phyloP scores from a whole-genome alignment of 2,113 vertebrate genomes.

The Saguinus imperator region DNA sequence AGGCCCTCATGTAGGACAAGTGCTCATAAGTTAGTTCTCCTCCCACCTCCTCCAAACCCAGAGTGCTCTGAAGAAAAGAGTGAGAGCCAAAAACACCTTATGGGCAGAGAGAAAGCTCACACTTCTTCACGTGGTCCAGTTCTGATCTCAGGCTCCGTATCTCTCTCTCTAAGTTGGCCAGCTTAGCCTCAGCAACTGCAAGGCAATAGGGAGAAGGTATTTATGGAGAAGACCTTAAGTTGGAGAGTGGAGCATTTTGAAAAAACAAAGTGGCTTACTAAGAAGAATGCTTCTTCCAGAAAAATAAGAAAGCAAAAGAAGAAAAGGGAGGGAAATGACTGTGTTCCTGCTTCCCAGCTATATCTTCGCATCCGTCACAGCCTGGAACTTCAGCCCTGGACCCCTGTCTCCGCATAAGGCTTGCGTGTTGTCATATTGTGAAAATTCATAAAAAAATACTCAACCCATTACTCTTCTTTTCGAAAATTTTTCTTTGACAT shows the following conservation, averaged over 20 bases:
- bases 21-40: background rate
- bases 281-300: background rate
- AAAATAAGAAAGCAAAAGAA: background rate
- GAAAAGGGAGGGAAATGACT: background rate
- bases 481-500: background rate
- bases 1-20: background rate
- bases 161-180: conserved; percentile 39
- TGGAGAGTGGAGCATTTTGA: background rate
- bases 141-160: conserved; percentile 30
- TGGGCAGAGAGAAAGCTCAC: conserved; percentile 13
- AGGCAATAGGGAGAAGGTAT: background rate
- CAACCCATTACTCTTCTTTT: background rate
- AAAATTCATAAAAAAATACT: background rate
- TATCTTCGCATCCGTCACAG: background rate
- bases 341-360: background rate
- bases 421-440: background rate
- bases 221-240: background rate
- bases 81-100: background rate
- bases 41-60: background rate
- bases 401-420: background rate
- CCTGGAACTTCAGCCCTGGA: background rate
- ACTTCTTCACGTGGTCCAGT: background rate
- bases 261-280: too few species aligned
- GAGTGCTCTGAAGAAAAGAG: background rate
- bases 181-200: background rate